Conservation (phyloP, 2,113 vertebrate genomes). For the Acinonyx jubatus region DNA sequence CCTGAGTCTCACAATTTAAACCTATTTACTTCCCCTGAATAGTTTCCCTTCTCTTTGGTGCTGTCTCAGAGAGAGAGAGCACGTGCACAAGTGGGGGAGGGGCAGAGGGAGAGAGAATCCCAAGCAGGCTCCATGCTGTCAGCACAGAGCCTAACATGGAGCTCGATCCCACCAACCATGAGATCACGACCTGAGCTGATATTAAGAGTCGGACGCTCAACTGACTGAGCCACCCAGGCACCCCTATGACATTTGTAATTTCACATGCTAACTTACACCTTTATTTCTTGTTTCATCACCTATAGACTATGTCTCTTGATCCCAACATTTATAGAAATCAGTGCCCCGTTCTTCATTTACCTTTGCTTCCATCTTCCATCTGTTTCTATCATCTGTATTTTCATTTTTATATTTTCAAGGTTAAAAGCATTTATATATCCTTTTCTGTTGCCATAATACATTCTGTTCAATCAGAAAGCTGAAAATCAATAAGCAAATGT, state of each 20-base stretch:
- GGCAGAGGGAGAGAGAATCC: no score
- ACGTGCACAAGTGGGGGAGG: no score
- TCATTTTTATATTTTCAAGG: not conserved
- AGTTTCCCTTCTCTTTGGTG: not conserved
- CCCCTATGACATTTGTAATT: not conserved
- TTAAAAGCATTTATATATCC: not conserved
- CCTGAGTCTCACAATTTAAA: not conserved
- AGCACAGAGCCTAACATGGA: no score
- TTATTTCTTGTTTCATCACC: not conserved
- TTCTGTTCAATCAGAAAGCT: constrained; percentile 17
- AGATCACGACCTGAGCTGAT: no score
- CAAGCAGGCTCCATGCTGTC: no score
- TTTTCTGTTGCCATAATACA: not conserved
- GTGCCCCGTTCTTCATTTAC: not conserved
- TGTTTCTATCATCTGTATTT: not conserved
- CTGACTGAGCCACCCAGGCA: no score
- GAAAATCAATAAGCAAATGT: not conserved
- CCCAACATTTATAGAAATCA: not conserved
- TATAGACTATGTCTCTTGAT: not conserved
- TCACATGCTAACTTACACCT: not conserved
- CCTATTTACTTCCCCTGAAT: not conserved
- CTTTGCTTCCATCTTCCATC: not conserved
- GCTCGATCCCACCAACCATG: no score
- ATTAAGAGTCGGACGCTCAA: no score
- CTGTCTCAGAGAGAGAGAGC: no score